Evolutionary conservation across 2,797 vertebrate genomes (phyloP).

Genomic region (Siniperca obscura): DNA sequence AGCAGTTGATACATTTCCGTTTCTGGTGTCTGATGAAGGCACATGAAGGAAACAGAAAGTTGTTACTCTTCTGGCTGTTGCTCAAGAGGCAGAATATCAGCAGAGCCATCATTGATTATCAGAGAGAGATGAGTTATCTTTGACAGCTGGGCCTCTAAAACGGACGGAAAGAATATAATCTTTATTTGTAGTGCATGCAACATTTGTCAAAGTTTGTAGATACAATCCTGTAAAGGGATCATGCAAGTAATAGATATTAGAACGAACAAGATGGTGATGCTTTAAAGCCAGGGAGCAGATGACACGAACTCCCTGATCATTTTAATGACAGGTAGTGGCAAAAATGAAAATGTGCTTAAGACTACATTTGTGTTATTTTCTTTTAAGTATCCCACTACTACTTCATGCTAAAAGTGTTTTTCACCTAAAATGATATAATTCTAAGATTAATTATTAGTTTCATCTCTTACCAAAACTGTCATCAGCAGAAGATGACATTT

Average conservation of each 20-base stretch:
- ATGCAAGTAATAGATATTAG: not conserved
- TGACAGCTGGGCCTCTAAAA: conserved; percentile 58
- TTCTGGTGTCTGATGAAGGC: not conserved
- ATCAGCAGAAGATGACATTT: conserved; percentile 1
- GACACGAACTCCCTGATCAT: not conserved
- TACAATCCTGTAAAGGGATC: not conserved
- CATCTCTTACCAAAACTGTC: conserved; percentile 53
- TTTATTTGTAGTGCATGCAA: not conserved
- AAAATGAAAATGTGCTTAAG: not conserved
- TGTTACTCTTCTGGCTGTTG: conserved; percentile 43
- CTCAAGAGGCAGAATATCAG: conserved; percentile 21
- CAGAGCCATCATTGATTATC: conserved; percentile 46
- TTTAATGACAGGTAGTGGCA: not conserved
- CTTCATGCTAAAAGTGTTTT: not conserved
- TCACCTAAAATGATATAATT: not conserved
- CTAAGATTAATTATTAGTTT: not conserved
- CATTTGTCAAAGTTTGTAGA: not conserved
- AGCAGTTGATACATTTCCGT: not conserved
- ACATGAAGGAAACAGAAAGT: not conserved
- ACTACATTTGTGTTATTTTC: not conserved
- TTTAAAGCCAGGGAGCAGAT: not conserved
- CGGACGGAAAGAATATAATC: not conserved
- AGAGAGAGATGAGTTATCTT: conserved; percentile 70
- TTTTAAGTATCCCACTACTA: not conserved
- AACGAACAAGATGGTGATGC: not conserved